Conservation (phyloP, 2,888 invertebrate genomes). For the Metacarcinus magister region DNA sequence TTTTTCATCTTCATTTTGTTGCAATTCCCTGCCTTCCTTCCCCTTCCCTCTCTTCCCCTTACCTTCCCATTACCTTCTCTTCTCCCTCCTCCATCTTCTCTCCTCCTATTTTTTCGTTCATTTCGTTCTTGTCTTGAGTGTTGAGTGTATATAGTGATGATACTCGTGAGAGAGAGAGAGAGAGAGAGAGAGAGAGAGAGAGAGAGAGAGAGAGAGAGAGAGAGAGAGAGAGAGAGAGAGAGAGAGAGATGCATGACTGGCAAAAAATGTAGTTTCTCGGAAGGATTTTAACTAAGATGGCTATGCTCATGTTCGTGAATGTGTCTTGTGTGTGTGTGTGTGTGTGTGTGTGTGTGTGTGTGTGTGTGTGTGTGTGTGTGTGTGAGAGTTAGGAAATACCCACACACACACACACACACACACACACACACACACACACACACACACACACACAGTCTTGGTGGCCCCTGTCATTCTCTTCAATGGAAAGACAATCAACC, state of each 20-base stretch:
- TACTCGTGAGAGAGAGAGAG: background rate
- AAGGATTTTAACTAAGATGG: background rate
- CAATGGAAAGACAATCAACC: background rate
- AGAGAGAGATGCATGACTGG: background rate
- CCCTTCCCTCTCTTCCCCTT: background rate
- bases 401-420: too few species aligned
- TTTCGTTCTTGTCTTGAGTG: background rate
- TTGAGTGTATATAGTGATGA: background rate
- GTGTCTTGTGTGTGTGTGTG: background rate
- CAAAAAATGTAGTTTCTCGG: background rate
- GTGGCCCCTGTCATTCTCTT: background rate
- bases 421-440: too few species aligned
- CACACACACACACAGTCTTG: background rate
- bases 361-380: background rate
- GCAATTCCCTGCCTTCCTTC: background rate
- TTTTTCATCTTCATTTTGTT: background rate
- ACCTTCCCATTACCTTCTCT: background rate
- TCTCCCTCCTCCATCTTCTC: background rate
- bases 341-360: too few species aligned
- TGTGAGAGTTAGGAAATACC: too few species aligned
- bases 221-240: conserved; percentile 2
- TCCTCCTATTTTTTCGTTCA: background rate
- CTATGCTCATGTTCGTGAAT: background rate
- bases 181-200: background rate
- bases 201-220: conserved; percentile 2